Percentiles rank a stretch among this genome's conserved stretches.
Conservation (phyloP, 2,888 invertebrate genomes). For the Drosophila siamana region DNA sequence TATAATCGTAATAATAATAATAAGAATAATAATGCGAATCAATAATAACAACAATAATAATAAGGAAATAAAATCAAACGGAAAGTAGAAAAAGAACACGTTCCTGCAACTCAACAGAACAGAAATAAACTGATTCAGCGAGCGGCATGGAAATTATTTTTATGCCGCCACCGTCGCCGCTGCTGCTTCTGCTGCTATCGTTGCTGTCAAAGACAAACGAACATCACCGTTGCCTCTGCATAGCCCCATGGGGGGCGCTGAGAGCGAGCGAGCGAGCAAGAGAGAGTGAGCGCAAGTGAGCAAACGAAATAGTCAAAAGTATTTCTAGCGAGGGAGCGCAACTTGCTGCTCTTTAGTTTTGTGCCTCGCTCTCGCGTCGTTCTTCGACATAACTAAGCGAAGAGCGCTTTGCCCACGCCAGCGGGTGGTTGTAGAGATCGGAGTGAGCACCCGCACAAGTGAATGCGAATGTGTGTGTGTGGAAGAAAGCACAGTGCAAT, state of each 20-base stretch:
- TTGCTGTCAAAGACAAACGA: conserved; percentile 28
- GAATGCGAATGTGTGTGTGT: background rate
- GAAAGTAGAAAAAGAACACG: conserved; percentile 85
- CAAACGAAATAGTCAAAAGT: background rate
- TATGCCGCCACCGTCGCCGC: conserved; percentile 56
- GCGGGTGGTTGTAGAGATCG: conserved; percentile 50
- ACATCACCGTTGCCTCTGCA: conserved; percentile 24
- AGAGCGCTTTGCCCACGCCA: conserved; percentile 18
- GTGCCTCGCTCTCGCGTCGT: conserved; percentile 1
- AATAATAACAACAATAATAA: conserved; percentile 82
- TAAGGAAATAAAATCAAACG: conserved; percentile 85
- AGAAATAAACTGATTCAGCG: conserved; percentile 84
- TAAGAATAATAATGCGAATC: conserved; percentile 57
- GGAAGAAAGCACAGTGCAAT: conserved; percentile 34
- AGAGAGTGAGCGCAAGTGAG: conserved; percentile 5
- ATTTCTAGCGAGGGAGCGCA: conserved; percentile 23
- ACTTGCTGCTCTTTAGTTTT: conserved; percentile 21
- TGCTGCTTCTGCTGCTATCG: conserved; percentile 17
- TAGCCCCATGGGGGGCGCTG: conserved; percentile 1
- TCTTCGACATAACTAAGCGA: background rate
- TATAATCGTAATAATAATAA: conserved; percentile 82
- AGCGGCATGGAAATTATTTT: conserved; percentile 74
- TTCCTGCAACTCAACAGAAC: conserved; percentile 85
- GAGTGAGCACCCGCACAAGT: background rate
- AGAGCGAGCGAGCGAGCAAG: background rate